Evolutionary conservation across 2,888 invertebrate genomes (phyloP).

Genomic region (Acleris emargana): DNA sequence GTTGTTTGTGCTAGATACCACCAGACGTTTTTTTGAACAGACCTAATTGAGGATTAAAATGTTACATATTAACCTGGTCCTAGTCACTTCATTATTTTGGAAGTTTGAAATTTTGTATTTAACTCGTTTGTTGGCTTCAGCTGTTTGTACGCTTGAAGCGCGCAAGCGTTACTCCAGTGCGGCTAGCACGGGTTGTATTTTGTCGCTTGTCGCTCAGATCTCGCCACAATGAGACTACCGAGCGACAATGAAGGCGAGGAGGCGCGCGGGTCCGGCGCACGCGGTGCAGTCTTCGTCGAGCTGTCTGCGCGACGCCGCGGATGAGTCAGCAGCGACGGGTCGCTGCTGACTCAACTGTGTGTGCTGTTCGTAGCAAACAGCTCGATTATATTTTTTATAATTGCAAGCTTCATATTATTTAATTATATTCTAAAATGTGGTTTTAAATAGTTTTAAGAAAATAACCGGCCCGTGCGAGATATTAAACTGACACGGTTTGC

Average conservation of each 20-base stretch:
- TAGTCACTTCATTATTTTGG: too few relatives aligned
- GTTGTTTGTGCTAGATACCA: conserved; percentile 72
- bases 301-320: too few relatives aligned
- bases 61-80: neutral
- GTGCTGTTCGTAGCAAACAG: conserved; percentile 46
- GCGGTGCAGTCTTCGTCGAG: too few relatives aligned
- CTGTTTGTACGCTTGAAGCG: too few relatives aligned
- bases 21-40: conserved; percentile 40
- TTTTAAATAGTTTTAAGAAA: conserved; percentile 40
- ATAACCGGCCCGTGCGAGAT: conserved; percentile 45
- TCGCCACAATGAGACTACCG: too few relatives aligned
- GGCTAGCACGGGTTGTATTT: too few relatives aligned
- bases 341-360: neutral
- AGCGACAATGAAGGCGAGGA: too few relatives aligned
- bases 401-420: conserved; percentile 54
- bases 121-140: neutral
- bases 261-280: too few relatives aligned
- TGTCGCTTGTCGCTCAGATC: too few relatives aligned
- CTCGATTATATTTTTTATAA: conserved; percentile 48
- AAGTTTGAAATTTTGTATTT: conserved; percentile 8
- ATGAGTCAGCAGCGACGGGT: too few relatives aligned
- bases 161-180: too few relatives aligned
- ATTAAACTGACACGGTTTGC: conserved; percentile 22
- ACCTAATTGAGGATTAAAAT: neutral
- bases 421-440: conserved; percentile 7